Conservation (phyloP, 1,140 invertebrate species). For the Ericerus pela region DNA sequence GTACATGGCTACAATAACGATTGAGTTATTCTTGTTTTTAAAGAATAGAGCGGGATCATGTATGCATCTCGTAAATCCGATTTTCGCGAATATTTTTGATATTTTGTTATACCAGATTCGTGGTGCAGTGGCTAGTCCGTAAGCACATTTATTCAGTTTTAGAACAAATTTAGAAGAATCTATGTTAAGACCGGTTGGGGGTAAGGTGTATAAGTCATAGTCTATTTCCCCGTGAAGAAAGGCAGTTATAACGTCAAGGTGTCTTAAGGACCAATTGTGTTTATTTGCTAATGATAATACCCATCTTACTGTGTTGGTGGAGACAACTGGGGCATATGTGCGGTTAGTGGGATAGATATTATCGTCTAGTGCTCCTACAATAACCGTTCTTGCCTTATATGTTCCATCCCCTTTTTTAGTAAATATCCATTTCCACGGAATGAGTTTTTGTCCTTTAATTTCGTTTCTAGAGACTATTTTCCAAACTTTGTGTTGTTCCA, state of each 20-base stretch:
- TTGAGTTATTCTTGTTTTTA: background rate
- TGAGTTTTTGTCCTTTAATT: background rate
- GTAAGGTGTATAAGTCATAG: background rate
- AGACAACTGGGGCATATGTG: background rate
- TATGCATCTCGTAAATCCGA: background rate
- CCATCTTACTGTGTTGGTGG: background rate
- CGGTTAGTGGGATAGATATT: background rate
- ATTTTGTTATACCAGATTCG: background rate
- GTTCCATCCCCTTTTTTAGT: background rate
- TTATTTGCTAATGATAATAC: background rate
- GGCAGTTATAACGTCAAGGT: background rate
- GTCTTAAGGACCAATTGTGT: background rate
- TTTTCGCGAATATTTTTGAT: background rate
- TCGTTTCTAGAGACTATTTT: background rate
- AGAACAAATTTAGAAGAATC: background rate
- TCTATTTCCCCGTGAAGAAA: conserved; percentile 2
- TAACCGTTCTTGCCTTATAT: background rate
- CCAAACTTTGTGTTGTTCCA: background rate
- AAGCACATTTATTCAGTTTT: background rate
- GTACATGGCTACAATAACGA: too few species aligned
- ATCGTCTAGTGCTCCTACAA: background rate
- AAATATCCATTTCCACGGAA: background rate
- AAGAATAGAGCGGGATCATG: background rate
- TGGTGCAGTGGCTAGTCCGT: background rate
- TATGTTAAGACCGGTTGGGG: background rate